Conservation (phyloP, 2,888 invertebrate genomes). For the Drosophila sordidula region DNA sequence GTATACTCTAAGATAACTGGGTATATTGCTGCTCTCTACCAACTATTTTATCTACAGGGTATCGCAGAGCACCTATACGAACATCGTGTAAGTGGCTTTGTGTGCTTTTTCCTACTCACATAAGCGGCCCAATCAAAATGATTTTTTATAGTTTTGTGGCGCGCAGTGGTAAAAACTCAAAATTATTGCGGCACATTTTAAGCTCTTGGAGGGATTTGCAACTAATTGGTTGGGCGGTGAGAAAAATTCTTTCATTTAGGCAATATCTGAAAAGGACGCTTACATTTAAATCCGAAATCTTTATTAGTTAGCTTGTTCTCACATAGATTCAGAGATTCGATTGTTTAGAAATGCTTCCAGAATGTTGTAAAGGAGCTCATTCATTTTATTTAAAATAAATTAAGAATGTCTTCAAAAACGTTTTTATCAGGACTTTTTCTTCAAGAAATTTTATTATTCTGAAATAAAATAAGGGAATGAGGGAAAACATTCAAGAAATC, state of each 20-base stretch:
- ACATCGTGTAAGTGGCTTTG: neutral
- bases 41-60: neutral
- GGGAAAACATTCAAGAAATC: too few species aligned
- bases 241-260: neutral
- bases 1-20: neutral
- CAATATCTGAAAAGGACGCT: too few species aligned
- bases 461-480: too few species aligned
- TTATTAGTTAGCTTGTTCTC: too few species aligned
- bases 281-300: neutral
- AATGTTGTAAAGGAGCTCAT: too few species aligned
- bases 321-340: too few species aligned
- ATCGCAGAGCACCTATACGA: neutral
- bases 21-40: neutral
- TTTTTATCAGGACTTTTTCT: too few species aligned
- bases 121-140: constrained; percentile 46
- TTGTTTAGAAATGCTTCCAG: too few species aligned
- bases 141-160: constrained; percentile 26
- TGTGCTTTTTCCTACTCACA: constrained; percentile 10
- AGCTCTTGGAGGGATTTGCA: constrained; percentile 22
- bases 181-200: constrained; percentile 39
- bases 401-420: too few species aligned
- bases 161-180: constrained; percentile 46
- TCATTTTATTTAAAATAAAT: too few species aligned
- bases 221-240: constrained; percentile 14
- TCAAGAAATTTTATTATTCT: too few species aligned